phyloP scores from a whole-genome alignment of 2,888 invertebrate genomes.

The Trachelus iudaicus region DNA sequence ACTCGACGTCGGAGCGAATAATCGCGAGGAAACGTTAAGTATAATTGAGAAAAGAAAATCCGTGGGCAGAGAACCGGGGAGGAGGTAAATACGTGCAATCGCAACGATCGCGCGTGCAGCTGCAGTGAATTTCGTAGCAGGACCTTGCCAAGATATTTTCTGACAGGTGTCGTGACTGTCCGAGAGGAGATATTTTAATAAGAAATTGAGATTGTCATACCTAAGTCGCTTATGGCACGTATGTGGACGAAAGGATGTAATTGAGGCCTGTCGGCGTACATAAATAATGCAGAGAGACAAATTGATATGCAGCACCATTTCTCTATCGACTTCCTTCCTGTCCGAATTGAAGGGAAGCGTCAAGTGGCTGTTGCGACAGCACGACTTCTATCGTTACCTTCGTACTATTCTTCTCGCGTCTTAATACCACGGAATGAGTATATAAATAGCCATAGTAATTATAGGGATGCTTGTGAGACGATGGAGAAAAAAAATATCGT shows the following conservation, averaged over 20 bases:
- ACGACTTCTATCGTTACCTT: neutral
- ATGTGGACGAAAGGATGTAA: conserved; percentile 6
- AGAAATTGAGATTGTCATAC: neutral
- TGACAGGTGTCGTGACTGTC: neutral
- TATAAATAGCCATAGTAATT: neutral
- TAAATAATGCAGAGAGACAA: conserved; percentile 17
- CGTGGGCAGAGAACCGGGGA: neutral
- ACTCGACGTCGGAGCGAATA: neutral
- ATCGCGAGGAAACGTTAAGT: neutral
- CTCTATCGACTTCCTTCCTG: conserved; percentile 58
- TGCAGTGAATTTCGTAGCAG: neutral
- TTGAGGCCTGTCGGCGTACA: conserved; percentile 8
- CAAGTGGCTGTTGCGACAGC: neutral
- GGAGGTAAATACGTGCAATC: neutral
- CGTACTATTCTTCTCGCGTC: neutral
- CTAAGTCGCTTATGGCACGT: neutral
- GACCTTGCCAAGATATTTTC: neutral
- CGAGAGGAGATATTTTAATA: neutral
- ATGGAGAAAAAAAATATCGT: too few species aligned
- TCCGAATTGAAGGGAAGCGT: conserved; percentile 40
- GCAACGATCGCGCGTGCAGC: neutral
- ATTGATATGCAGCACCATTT: conserved; percentile 54
- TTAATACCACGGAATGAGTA: neutral
- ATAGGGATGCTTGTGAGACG: neutral
- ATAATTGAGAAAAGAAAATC: neutral